Evolutionary conservation across 2,888 invertebrate species (phyloP).

Genomic region (Erebia ligea): DNA sequence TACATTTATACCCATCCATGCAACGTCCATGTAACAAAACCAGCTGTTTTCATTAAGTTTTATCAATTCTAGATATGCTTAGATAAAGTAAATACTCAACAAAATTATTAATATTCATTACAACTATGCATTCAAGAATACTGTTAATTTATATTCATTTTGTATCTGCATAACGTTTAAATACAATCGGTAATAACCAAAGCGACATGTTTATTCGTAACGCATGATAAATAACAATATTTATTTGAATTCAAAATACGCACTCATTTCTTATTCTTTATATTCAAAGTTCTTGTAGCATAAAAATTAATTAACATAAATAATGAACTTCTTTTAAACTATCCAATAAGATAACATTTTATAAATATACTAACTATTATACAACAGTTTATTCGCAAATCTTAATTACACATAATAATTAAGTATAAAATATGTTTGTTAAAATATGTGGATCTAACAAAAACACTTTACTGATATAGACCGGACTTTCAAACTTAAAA

Average conservation of each 20-base stretch:
- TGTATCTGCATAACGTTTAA: neutral
- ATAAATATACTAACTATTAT: neutral
- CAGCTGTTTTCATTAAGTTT: neutral
- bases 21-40: neutral
- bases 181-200: neutral
- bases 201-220: neutral
- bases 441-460: neutral
- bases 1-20: neutral
- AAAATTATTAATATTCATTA: conserved; percentile 5
- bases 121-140: neutral
- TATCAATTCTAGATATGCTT: neutral
- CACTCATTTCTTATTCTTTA: neutral
- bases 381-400: neutral
- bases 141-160: conserved; percentile 10
- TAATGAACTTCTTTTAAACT: neutral
- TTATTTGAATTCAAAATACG: conserved; percentile 4
- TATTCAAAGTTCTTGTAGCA: conserved; percentile 1
- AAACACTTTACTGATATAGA: neutral
- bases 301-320: neutral
- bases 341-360: neutral
- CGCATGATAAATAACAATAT: neutral
- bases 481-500: too few species aligned
- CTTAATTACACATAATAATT: neutral
- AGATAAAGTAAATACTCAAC: neutral
- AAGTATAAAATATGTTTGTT: neutral